Evolutionary conservation across 2,888 invertebrate species (phyloP), one percentile per base, ranked within the genome.

Genomic region (Eubasilissa splendida): DNA sequence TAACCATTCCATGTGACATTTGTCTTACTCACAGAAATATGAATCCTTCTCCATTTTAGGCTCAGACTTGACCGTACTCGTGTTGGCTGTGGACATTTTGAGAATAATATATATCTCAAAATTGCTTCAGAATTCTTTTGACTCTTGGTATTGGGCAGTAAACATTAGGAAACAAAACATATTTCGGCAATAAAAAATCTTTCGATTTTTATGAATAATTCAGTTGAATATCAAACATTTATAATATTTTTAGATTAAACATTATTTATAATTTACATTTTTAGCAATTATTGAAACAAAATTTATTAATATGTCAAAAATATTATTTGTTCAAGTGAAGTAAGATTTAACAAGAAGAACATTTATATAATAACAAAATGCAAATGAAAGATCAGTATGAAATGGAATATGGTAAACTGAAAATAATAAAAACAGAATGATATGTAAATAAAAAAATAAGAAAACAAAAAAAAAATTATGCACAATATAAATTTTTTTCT

Each of bases 21-120:
- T 53, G 31, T 66, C 68, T 84, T 90, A 90, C 91, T 91, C 88
- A 90, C 93, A 93, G 88, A 91, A 92, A 87, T 92, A 92, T 84
- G 90, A 88, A 86, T 91, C 90, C 88, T 90, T 91, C 87, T 91
- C 91, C 85, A 88, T 88, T 86, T 88, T 88, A 86, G 87, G 82
- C 86, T 90, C 88, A 85, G 88, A 87, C 87, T 90, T 90, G 86
- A 89, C 89, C 86, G 88, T 86, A 86, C 88, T 89, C 85, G 86
- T 84, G 88, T 90, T 90, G 87, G 89, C 90, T 91, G 89, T 88
- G 89, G 88, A 89, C 73, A 74, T 73, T 53, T 73, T 56, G 71
- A 73, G 71, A 58, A 56, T 73, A 31, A 56, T 73, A 33, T 58
- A 73, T 33, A 73, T 56, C 71, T 73, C 58, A 58, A 73, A 73